Conservation (phyloP, 1,140 invertebrate species). For the Brachionus rotundiformis region DNA sequence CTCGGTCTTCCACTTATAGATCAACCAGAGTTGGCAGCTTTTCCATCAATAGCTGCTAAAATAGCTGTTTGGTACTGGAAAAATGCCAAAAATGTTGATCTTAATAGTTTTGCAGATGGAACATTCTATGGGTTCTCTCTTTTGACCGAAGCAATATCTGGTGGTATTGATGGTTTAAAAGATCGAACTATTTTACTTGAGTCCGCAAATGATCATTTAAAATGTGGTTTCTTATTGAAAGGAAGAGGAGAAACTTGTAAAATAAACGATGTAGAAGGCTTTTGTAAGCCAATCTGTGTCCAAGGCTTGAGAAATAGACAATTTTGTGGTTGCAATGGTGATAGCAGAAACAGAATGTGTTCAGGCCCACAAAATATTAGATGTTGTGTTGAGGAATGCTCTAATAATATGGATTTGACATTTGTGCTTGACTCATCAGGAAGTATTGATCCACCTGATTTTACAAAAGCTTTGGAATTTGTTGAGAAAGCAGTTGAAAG, state of each 20-base stretch:
- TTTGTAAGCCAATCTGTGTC: neutral
- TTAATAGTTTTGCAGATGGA: neutral
- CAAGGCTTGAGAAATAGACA: neutral
- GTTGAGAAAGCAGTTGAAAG: neutral
- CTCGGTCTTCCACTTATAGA: neutral
- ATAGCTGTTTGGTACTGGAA: slow-evolving; percentile 2
- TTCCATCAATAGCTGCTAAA: neutral
- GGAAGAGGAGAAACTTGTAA: neutral
- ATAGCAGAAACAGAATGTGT: neutral
- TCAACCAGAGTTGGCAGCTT: neutral
- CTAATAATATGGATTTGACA: neutral
- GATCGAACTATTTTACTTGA: neutral
- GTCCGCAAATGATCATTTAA: neutral
- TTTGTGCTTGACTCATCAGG: neutral
- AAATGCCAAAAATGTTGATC: neutral
- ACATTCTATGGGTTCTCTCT: neutral
- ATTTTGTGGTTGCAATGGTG: neutral
- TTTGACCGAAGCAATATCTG: neutral
- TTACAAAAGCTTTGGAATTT: neutral
- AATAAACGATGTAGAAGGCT: neutral
- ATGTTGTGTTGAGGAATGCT: slow-evolving; percentile 1
- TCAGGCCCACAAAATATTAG: neutral
- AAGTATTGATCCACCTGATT: neutral
- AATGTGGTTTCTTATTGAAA: neutral
- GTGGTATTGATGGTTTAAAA: neutral